Conservation (phyloP, 2,888 invertebrate genomes). For the Laothoe populi region DNA sequence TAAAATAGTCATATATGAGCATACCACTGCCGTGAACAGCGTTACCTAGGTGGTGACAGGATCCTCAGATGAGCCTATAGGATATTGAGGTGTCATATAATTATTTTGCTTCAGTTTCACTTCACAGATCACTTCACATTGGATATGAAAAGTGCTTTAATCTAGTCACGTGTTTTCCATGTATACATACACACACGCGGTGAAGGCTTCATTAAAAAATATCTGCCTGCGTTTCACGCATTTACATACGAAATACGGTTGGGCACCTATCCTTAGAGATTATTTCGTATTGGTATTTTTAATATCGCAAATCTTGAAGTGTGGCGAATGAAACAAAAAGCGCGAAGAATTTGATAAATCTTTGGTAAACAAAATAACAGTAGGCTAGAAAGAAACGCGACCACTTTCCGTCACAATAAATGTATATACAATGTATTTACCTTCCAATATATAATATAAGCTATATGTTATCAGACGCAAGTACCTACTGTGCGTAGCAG, state of each 20-base stretch:
- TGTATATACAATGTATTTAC: slow-evolving; percentile 5
- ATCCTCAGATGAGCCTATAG: no score
- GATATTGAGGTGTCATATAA: no score
- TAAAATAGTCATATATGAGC: no score
- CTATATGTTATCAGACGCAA: slow-evolving; percentile 23
- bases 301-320: neutral
- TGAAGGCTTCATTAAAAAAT: no score
- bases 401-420: neutral
- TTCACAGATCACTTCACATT: neutral
- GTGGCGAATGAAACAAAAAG: neutral
- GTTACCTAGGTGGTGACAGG: no score
- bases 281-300: no score
- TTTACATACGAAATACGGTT: no score
- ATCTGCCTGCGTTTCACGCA: no score
- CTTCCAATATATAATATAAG: slow-evolving; percentile 13
- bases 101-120: neutral
- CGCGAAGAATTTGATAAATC: slow-evolving; percentile 3
- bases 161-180: neutral
- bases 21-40: no score
- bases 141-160: neutral
- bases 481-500: slow-evolving; percentile 11
- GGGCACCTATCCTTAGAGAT: no score
- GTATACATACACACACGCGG: no score
- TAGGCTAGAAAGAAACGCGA: neutral
- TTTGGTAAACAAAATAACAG: neutral